Conservation (phyloP, 1,140 invertebrate species). For the Helicoverpa zea region DNA sequence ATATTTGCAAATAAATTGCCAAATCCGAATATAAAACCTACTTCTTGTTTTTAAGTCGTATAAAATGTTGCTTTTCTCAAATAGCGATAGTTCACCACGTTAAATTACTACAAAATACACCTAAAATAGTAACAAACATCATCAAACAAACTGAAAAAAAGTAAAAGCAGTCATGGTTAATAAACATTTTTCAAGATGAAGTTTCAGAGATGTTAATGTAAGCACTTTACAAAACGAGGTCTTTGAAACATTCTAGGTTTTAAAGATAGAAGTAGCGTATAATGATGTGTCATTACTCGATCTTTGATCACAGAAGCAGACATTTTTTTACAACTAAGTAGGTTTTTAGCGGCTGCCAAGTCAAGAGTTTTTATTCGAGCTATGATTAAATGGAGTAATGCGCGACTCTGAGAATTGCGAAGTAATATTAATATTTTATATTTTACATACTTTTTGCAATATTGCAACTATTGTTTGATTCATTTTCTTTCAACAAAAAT, state of each 20-base stretch:
- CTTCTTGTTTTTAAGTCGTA: no score
- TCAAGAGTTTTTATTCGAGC: neutral
- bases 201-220: neutral
- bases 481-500: no score
- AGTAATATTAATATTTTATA: no score
- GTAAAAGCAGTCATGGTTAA: neutral
- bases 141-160: neutral
- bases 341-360: neutral
- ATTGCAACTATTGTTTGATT: no score
- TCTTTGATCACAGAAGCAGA: neutral
- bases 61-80: no score
- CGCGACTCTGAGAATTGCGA: no score
- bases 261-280: slow-evolving; percentile 2
- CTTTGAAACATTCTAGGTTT: neutral
- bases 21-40: no score
- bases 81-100: no score
- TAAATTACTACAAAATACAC: neutral
- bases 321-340: neutral
- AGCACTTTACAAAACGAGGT: slow-evolving; percentile 10
- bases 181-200: slow-evolving; percentile 25
- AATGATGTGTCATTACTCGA: neutral
- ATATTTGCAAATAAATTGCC: no score
- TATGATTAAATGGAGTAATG: neutral
- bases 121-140: neutral
- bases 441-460: no score